Evolutionary conservation across 2,888 invertebrate species (phyloP), one percentile per base, ranked within the genome.

Genomic region (Andrena dorsata): DNA sequence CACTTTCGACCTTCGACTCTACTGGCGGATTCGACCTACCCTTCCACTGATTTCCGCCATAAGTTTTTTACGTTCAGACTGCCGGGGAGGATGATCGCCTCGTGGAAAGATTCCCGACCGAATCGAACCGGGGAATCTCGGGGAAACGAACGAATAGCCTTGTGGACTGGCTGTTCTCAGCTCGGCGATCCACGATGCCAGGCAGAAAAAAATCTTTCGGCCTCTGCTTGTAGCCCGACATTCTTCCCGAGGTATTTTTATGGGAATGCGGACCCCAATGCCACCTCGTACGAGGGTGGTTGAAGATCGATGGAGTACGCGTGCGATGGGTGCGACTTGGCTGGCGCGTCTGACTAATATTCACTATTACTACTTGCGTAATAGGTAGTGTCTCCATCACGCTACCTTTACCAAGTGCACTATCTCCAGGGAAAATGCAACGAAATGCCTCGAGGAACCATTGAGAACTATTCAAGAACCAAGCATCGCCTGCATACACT

Each of bases 1-100:
- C 47, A 49, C 47, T 32, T 56, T 56, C 65, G 64, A 65, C 35
- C 70, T 60, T 61, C 79, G 70, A 51, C 32, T 79, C 69, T 69
- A 58, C 64, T 47, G 41, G 20, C 30, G 7, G 30, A 58, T 60
- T 70, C 60, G 28, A 30, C 7, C 65, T 2, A 49, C 32, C 32
- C 51, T n/a, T 16, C 23, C 58, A 35, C 26, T 35, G 51, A 41
- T 66, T 66, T 32, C 30, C 28, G 51, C 53, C 64, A 20, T 64
- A 64, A 56, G 53, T 32, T 58, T 72, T 63, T 26, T 56, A 76
- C 30, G 47, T 47, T 41, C 28, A 28, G 26, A 30, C 32, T 6
- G 74, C 6, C 10, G 16, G 10, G 16, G 13, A 32, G 23, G 13
- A 61, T 8, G 74, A 47, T 49, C 60, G 8, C n/a, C 13, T 30